phyloP scores from a whole-genome alignment of 2,888 invertebrate genomes.

The Phalera bucephala region DNA sequence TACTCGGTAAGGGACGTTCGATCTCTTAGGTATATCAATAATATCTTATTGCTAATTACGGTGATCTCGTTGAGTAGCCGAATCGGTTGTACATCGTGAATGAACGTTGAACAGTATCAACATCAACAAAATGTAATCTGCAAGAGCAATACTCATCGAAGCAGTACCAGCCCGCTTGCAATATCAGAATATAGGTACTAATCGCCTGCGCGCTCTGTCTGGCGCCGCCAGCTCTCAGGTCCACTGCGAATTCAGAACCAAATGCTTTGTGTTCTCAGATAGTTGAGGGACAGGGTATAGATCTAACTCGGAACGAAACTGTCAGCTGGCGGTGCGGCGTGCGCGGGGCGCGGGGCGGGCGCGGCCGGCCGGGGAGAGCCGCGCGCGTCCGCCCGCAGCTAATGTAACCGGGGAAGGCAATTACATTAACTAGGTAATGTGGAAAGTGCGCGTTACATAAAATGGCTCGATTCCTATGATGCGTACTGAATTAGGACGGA shows the following conservation, averaged over 20 bases:
- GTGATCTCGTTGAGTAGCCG: constrained; percentile 70
- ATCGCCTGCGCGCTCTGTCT: constrained; percentile 22
- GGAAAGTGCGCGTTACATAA: constrained; percentile 81
- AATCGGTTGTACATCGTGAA: constrained; percentile 61
- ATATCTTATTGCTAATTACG: constrained; percentile 79
- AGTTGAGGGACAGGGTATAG: constrained; percentile 4
- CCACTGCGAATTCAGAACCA: neutral
- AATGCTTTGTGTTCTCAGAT: neutral
- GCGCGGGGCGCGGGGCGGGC: constrained; percentile 15
- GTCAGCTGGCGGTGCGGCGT: constrained; percentile 16
- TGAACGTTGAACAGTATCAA: constrained; percentile 48
- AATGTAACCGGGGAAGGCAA: constrained; percentile 76
- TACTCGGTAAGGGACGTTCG: constrained; percentile 83
- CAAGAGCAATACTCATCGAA: constrained; percentile 68
- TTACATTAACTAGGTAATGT: constrained; percentile 71
- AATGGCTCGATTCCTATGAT: constrained; percentile 83
- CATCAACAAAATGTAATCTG: constrained; percentile 60
- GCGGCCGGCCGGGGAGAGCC: constrained; percentile 36
- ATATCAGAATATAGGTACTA: constrained; percentile 38
- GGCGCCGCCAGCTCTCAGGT: constrained; percentile 6
- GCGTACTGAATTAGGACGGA: constrained; percentile 83
- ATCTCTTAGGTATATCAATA: constrained; percentile 80
- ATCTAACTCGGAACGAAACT: constrained; percentile 13
- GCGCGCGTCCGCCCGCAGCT: constrained; percentile 44
- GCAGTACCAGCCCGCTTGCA: constrained; percentile 77